Evolutionary conservation across 2,113 vertebrate genomes (phyloP).

Genomic region (Xiphophorus couchianus): DNA sequence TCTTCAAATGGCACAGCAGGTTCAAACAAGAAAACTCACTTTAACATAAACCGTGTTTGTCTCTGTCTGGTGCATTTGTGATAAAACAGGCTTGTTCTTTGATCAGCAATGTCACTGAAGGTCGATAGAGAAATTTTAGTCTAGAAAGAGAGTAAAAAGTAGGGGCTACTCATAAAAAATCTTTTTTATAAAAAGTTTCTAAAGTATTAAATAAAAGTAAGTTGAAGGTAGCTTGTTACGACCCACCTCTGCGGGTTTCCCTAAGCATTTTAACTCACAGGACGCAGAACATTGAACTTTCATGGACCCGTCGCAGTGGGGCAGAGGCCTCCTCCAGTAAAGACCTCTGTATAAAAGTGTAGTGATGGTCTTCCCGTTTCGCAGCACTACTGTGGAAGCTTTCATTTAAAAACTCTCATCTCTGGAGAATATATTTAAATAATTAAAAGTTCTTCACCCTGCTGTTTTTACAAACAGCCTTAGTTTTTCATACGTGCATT

Average conservation of each 20-base stretch:
- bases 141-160: too few species aligned
- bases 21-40: too few species aligned
- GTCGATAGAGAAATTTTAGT: too few species aligned
- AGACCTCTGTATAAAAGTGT: constrained; percentile 37
- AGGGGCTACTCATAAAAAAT: too few species aligned
- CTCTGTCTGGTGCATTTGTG: too few species aligned
- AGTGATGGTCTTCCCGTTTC: constrained; percentile 21
- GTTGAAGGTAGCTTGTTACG: too few species aligned
- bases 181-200: too few species aligned
- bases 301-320: constrained; percentile 68
- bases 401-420: constrained; percentile 40
- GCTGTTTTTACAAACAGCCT: constrained; percentile 41
- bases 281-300: constrained; percentile 72
- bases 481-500: constrained; percentile 24
- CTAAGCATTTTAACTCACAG: constrained; percentile 75
- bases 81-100: too few species aligned
- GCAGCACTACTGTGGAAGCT: constrained; percentile 8
- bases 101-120: too few species aligned
- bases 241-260: constrained; percentile 61
- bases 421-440: constrained; percentile 45
- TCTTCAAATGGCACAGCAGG: too few species aligned
- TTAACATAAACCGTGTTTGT: too few species aligned
- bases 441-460: constrained; percentile 32
- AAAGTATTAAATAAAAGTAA: too few species aligned
- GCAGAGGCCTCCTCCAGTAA: constrained; percentile 40